Evolutionary conservation across 2,888 invertebrate species (phyloP), one percentile per base, ranked within the genome.

Genomic region (Syrphus vitripennis): DNA sequence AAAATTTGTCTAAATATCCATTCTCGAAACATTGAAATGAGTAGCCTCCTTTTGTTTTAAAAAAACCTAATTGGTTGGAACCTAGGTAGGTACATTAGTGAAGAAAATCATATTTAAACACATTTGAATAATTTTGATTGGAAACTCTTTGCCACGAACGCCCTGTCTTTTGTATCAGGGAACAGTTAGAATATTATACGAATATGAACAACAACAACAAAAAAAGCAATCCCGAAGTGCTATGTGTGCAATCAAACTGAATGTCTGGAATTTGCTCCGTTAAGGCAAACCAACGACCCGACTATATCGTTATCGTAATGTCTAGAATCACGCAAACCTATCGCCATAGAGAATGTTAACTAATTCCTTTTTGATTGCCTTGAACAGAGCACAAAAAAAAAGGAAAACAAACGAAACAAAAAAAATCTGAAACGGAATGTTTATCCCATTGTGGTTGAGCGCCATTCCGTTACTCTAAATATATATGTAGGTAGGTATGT

Each of bases 351-450:
- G 75, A 80, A 76, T 71, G 76, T 26, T 71, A 67, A 61, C 80
- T 84, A 84, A 84, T 84, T 80, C 80, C 71, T 76, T 81, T 84
- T 84, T 84, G 84, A 84, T 84, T 84, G 84, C 84, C 80, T 76
- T 72, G 12, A 45, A 76, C 12, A 34, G 9, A 48, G 72, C n/a
- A 65, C 53, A 26, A n/a, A 26, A 42, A 9, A 16, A 26, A 40
- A 26, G 40, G 9, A 24, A 24, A 42, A 26, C 16, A 63, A 42
- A 61, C 1, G 7, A 31, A 31, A 37, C 21, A 37, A 40, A 5
- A 42, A 42, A 63, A 16, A 26, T 16, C 29, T 19, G 4, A 31
- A 29, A 42, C 14, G 31, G 45, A 42, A 84, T 84, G 76, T 69
- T 71, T 10, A 77, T 72, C 31, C 55, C 57, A 84, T 84, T 80